Base-by-base conservation (phyloP, 2,113 vertebrate species). In the Brevimyrus niger region DNA sequence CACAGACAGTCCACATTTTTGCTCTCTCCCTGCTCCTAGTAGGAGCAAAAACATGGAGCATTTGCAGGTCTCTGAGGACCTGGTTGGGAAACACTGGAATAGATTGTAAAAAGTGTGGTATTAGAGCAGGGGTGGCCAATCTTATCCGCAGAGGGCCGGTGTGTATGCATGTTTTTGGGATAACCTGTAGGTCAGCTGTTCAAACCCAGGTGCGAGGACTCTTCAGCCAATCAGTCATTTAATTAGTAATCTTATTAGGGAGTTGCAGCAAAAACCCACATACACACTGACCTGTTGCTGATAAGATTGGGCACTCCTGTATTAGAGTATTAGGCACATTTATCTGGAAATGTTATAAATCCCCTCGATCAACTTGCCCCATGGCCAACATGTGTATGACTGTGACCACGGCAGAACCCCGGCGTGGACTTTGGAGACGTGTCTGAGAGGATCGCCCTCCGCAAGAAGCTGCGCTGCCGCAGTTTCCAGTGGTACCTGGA, bases 401-500 rank as follows among this genome's bases (percentile, higher is more conserved):
- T 55, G n/a, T 27, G 48, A 87, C n/a, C 50, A 31, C 50, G 11
- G 89, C 94, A 99, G 98, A 99, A 99, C 94, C 98, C 98, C 0
- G 98, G 98, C 0, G 98, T 99, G 88, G 98, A 99, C 95, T 99
- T 99, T 0, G 98, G 98, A 69, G 98, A 99, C 0, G 97, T 99
- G 88, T 99, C 98, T 0, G 98, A 99, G 92, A 95, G 98, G 58
- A 93, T 97, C 89, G 97, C 97, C 84, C 94, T 99, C 88, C 97
- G 98, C 31, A 97, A 97, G 92, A 96, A 95, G 88, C 94, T 99
- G 89, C 97, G 98, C 31, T 99, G 98, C 92, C 97, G 95, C 87
- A 99, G 97, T 91, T 99, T 99, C 93, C 96, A 96, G 93, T 99
- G 98, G 98, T 99, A 99, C 95, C 95, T 99, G 86, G 97, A 99